phyloP scores from a whole-genome alignment of 2,797 vertebrate species.

The Podargus strigoides region DNA sequence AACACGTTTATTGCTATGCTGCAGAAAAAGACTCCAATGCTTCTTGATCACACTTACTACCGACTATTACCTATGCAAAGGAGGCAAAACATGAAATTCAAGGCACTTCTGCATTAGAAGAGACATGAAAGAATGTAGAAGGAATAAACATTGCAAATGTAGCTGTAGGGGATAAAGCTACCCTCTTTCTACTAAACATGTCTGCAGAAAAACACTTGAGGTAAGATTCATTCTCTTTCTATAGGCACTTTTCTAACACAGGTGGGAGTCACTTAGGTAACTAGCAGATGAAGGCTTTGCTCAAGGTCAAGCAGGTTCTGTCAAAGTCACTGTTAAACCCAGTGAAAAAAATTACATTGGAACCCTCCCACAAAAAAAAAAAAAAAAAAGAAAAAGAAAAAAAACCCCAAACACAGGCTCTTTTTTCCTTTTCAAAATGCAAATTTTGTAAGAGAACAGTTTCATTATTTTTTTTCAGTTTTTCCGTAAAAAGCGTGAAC shows the following conservation, averaged over 20 bases:
- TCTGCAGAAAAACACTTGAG: conserved; percentile 12
- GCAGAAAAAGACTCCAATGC: neutral
- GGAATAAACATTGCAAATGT: neutral
- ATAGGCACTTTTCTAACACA: neutral
- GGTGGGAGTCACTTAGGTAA: neutral
- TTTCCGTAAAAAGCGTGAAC: neutral
- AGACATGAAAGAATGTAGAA: neutral
- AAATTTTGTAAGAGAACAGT: neutral
- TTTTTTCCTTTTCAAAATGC: neutral
- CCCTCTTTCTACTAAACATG: neutral
- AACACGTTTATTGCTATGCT: neutral
- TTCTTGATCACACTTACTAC: neutral
- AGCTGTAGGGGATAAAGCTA: neutral
- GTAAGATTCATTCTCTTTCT: neutral
- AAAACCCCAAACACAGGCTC: too few species aligned
- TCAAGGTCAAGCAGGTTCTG: neutral
- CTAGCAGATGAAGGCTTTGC: neutral
- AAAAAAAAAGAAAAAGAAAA: neutral
- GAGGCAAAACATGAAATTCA: neutral
- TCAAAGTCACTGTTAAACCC: neutral
- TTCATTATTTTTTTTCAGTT: neutral
- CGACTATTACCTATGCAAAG: neutral
- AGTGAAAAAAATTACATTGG: neutral
- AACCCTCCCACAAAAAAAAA: neutral
- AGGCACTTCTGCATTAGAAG: neutral